These are phyloP conservation scores for Porites rus DNA, from an alignment of 92 coral and sea anemone genomes.

Conservation along the genomic window DNA sequence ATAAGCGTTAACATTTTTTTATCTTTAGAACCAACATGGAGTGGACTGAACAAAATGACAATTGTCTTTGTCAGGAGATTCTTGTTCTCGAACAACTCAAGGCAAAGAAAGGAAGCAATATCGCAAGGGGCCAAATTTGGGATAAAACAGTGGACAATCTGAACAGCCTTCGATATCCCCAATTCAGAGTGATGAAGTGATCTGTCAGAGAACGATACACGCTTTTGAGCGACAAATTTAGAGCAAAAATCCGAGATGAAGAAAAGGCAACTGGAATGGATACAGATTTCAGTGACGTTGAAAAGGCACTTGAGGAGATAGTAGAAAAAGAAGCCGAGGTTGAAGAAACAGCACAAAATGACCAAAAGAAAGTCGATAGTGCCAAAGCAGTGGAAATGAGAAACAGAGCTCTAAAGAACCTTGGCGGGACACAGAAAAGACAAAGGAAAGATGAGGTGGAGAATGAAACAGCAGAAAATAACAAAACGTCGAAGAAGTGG, in stretches of 20 bases:
- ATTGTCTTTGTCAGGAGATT: too few relatives aligned
- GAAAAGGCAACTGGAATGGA: conserved; percentile 4
- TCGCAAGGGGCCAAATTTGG: too few relatives aligned
- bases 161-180: too few relatives aligned
- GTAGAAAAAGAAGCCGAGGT: conserved; percentile 29
- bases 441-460: conserved; percentile 3
- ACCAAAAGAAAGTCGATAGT: conserved; percentile 24
- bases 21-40: too few relatives aligned
- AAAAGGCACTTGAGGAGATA: conserved; percentile 21
- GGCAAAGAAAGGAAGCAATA: too few relatives aligned
- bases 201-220: conserved; percentile 28
- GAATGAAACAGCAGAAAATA: conserved; percentile 24
- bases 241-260: conserved; percentile 27
- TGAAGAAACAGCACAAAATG: conserved; percentile 21
- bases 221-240: not conserved
- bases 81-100: too few relatives aligned
- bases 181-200: conserved; percentile 6
- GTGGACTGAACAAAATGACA: too few relatives aligned
- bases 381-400: conserved; percentile 46
- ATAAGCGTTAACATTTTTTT: too few relatives aligned
- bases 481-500: conserved; percentile 32
- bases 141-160: too few relatives aligned
- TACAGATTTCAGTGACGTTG: conserved; percentile 13
- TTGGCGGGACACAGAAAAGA: conserved; percentile 31
- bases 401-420: conserved; percentile 35